phyloP scores from a whole-genome alignment of 2,797 vertebrate genomes.

The Streptopelia turtur region DNA sequence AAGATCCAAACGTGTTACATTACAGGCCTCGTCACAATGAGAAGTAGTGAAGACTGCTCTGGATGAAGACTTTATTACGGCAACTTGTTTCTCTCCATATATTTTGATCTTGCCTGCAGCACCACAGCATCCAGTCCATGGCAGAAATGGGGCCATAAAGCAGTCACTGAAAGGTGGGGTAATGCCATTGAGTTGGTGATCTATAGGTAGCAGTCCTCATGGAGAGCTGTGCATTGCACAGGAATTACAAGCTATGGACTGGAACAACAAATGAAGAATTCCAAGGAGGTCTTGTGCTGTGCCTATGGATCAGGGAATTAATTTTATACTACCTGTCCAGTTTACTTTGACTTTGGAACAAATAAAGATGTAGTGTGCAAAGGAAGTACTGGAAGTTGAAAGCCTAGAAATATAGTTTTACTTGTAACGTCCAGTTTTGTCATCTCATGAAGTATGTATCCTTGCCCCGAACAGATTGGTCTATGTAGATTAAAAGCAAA shows the following conservation, averaged over 20 bases:
- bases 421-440: neutral
- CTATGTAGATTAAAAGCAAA: neutral
- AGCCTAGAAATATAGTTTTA: neutral
- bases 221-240: neutral
- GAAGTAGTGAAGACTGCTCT: neutral
- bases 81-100: neutral
- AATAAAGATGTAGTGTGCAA: neutral
- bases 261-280: neutral
- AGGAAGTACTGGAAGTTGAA: neutral
- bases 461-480: neutral
- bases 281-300: neutral
- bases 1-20: rapidly evolving
- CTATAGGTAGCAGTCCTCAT: neutral
- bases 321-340: neutral
- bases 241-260: neutral
- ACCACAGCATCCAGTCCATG: neutral
- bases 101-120: neutral
- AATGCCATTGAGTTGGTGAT: neutral
- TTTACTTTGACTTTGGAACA: neutral
- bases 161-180: neutral
- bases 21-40: neutral
- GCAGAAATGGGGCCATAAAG: neutral
- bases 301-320: neutral
- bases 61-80: neutral
- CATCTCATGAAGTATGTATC: neutral